Conservation (phyloP, 2,797 vertebrate species). For the Brachyalestes nurse region DNA sequence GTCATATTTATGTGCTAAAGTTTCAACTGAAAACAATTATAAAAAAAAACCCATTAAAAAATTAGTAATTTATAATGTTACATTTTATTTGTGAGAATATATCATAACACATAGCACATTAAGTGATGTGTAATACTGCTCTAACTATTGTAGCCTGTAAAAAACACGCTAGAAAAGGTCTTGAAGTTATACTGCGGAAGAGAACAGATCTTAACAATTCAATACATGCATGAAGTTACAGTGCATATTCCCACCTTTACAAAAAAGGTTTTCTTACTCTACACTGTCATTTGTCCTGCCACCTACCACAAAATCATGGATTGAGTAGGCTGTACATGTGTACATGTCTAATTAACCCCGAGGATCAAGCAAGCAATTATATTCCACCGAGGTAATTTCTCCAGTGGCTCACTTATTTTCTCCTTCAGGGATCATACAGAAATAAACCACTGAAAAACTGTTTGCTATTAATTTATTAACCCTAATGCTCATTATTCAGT, state of each 20-base stretch:
- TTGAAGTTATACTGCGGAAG: too few species aligned
- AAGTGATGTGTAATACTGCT: not conserved
- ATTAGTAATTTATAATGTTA: too few species aligned
- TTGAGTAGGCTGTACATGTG: not conserved
- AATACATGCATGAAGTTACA: too few species aligned
- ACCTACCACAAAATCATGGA: not conserved
- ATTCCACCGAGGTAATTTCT: not conserved
- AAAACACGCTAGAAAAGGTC: not conserved
- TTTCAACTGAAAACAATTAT: too few species aligned
- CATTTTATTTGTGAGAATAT: too few species aligned
- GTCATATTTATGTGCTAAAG: too few species aligned
- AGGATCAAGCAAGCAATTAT: too few species aligned
- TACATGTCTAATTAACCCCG: not conserved
- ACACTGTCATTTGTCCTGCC: not conserved
- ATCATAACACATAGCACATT: not conserved
- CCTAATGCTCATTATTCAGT: not conserved
- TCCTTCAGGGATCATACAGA: not conserved
- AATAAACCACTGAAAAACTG: not conserved
- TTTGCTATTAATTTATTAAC: too few species aligned
- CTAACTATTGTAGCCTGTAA: not conserved
- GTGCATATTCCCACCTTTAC: too few species aligned
- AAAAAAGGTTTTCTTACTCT: not conserved
- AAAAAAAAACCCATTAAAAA: too few species aligned
- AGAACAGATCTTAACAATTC: too few species aligned
- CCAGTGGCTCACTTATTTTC: not conserved